phyloP scores from a whole-genome alignment of 2,797 vertebrate genomes.

The Scleropages formosus region DNA sequence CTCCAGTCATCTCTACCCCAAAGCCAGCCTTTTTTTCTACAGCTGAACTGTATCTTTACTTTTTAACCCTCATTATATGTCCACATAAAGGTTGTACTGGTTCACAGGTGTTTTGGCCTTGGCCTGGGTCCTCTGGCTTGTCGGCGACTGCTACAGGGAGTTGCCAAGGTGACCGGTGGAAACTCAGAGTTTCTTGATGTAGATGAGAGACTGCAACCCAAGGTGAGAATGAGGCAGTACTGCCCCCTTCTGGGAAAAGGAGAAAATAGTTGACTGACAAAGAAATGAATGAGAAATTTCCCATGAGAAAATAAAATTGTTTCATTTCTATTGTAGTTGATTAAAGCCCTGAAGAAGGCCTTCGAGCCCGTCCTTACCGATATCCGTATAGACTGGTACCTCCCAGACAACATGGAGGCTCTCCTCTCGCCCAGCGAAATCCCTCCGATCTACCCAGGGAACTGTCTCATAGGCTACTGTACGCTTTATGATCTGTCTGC shows the following conservation, averaged over 20 bases:
- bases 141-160: slow-evolving; percentile 74
- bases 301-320: background rate
- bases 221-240: slow-evolving; percentile 66
- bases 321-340: slow-evolving; percentile 67
- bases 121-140: slow-evolving; percentile 76
- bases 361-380: slow-evolving; percentile 91
- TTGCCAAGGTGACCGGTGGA: slow-evolving; percentile 86
- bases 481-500: slow-evolving; percentile 82
- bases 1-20: slow-evolving; percentile 3
- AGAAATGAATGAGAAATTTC: background rate
- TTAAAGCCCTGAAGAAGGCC: slow-evolving; percentile 90
- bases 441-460: slow-evolving; percentile 86
- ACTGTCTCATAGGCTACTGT: slow-evolving; percentile 86
- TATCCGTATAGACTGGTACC: slow-evolving; percentile 96
- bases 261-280: background rate
- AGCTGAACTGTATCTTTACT: background rate
- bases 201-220: slow-evolving; percentile 86
- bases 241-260: slow-evolving; percentile 48
- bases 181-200: slow-evolving; percentile 76
- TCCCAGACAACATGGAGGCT: slow-evolving; percentile 93
- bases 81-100: slow-evolving; percentile 16
- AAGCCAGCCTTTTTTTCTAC: background rate
- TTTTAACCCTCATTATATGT: background rate
- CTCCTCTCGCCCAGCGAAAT: slow-evolving; percentile 92
- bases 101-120: slow-evolving; percentile 84